Evolutionary conservation across 2,113 vertebrate genomes (phyloP).

Genomic region (Oenanthe melanoleuca): DNA sequence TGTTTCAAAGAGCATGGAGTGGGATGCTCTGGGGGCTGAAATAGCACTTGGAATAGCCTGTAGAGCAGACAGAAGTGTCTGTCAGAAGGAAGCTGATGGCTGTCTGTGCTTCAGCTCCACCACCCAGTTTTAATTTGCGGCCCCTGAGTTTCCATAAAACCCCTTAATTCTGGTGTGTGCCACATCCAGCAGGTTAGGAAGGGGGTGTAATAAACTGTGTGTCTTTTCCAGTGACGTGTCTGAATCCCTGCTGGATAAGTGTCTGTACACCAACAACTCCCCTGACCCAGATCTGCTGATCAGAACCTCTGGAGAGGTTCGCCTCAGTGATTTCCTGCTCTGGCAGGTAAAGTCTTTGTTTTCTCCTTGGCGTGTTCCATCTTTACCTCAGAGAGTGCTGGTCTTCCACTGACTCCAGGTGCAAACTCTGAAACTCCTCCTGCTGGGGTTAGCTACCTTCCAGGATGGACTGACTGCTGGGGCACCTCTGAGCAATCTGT

Average conservation of each 20-base stretch:
- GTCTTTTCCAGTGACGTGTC: conserved; percentile 88
- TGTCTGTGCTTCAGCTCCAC: not conserved
- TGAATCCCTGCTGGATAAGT: conserved; percentile 88
- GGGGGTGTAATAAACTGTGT: not conserved
- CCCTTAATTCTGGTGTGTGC: not conserved
- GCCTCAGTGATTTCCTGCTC: conserved; percentile 95
- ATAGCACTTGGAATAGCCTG: not conserved
- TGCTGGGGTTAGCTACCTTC: not conserved
- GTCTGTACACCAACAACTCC: conserved; percentile 92
- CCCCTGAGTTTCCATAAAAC: not conserved
- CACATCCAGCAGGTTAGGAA: not conserved
- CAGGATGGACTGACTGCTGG: not conserved
- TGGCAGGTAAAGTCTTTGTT: conserved; percentile 87
- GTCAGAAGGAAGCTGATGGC: not conserved
- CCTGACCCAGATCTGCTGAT: conserved; percentile 95
- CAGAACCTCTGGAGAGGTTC: conserved; percentile 95
- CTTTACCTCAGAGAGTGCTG: not conserved
- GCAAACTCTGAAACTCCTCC: not conserved
- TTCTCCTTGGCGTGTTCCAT: not conserved
- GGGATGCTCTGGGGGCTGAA: not conserved
- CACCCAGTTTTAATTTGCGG: not conserved
- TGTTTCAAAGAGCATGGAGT: not conserved
- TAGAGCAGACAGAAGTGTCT: not conserved
- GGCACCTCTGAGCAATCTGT: not conserved
- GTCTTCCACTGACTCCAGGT: not conserved